Base-by-base conservation (phyloP, 2,888 invertebrate species). In the Blastobasis adustella region DNA sequence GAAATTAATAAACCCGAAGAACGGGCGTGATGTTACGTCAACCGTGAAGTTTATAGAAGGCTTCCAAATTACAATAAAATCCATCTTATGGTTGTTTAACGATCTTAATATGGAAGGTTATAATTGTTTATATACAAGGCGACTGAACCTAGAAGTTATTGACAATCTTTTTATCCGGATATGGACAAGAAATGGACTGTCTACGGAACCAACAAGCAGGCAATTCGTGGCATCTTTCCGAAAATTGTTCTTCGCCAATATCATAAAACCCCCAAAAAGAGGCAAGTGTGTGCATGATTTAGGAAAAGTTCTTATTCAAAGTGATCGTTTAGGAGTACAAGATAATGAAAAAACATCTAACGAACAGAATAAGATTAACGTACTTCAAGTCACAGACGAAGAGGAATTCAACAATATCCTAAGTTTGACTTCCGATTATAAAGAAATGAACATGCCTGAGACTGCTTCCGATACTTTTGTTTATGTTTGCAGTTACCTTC, bases 141-240 rank as follows among this genome's bases (percentile, higher is more conserved):
- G 51, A 39, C 39, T 54, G 1, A 51, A 51, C 41, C 51, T 40
- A 10, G 51, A 57, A 38, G 2, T 10, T 4, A 9, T 50, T 1
- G 44, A 54, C 7, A 41, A 47, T 9, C 47, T 54, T 43, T 54
- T 57, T 49, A 40, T 44, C 9, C 9, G 46, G 38, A 46, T 50
- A 0, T 23, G 44, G 6, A 44, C 46, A 0, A 23, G 7, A 8
- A 49, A 47, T 10, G 45, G 45, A 6, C 9, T 36, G 4, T 8
- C 47, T 2, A 47, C 40, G n/a, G 45, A 51, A 39, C 49, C 49
- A 43, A 54, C 54, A 4, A n/a, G 37, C n/a, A n/a, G 51, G 44
- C 47, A 53, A 43, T 39, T 55, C 5, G 45, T 49, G 4, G 39
- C 43, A 6, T 51, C 47, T 5, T 51, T 49, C 41, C 37, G 45